These are phyloP conservation scores for Limnephilus auricula DNA, from an alignment of 2,888 invertebrate genomes.

Conservation along the genomic window DNA sequence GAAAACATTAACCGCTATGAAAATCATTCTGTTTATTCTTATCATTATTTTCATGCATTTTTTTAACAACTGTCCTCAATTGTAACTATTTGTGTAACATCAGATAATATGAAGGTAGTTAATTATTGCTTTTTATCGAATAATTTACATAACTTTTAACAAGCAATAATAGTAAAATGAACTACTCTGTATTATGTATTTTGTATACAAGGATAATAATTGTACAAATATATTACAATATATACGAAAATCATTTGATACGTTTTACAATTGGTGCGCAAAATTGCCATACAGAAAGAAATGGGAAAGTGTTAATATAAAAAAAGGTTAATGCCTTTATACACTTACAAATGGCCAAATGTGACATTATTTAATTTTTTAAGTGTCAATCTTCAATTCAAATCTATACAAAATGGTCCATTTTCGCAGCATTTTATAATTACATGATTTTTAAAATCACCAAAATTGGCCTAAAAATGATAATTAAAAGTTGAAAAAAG, in stretches of 20 bases:
- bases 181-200: not conserved
- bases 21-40: no score
- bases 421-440: not conserved
- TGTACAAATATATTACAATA: not conserved
- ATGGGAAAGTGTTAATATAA: not conserved
- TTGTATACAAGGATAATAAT: not conserved
- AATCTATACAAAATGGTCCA: not conserved
- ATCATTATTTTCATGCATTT: not conserved
- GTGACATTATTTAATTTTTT: not conserved
- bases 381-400: not conserved
- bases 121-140: not conserved
- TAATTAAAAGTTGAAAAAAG: not conserved
- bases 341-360: not conserved
- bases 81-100: not conserved
- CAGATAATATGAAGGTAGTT: not conserved
- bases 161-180: not conserved
- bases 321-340: conserved; percentile 1
- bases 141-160: not conserved
- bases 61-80: not conserved
- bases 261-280: not conserved
- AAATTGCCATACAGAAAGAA: not conserved
- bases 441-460: not conserved
- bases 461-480: not conserved
- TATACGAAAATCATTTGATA: not conserved
- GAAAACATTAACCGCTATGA: no score